Conservation (phyloP, 2,888 invertebrate species). For the Coelinius sp. region DNA sequence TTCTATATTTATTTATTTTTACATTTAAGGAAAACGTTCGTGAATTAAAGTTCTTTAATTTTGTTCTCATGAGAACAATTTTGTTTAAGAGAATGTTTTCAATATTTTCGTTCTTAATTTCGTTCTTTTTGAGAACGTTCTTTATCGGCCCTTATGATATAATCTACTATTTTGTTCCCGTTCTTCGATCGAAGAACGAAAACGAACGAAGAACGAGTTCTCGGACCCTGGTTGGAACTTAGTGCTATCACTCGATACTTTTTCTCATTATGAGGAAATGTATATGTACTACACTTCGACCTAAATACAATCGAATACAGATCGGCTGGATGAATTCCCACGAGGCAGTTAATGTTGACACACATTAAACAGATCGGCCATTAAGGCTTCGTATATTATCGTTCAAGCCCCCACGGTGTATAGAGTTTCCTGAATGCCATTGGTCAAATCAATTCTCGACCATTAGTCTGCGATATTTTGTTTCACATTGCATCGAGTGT, state of each 20-base stretch:
- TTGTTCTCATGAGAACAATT: no score
- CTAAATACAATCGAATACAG: constrained; percentile 43
- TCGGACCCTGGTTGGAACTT: background rate
- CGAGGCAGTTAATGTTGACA: constrained; percentile 62
- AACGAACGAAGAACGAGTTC: no score
- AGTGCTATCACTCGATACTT: background rate
- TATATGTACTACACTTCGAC: constrained; percentile 21
- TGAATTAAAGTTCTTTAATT: no score
- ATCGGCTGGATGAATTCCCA: constrained; percentile 53
- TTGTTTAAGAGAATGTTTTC: no score
- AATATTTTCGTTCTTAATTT: no score
- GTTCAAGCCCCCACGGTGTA: constrained; percentile 50
- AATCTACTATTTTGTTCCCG: no score
- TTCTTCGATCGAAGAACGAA: no score
- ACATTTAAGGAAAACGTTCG: no score
- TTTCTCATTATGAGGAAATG: background rate
- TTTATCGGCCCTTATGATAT: no score
- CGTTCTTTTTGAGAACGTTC: no score
- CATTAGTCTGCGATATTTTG: constrained; percentile 61
- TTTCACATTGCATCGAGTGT: constrained; percentile 37
- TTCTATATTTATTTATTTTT: no score
- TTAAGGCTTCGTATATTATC: constrained; percentile 64
- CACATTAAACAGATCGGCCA: constrained; percentile 68
- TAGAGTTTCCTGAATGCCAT: constrained; percentile 67
- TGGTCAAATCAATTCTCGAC: constrained; percentile 70